Evolutionary conservation across 2,113 vertebrate species (phyloP), one percentile per base, ranked within the genome.

Genomic region (Callocephalon fimbriatum): DNA sequence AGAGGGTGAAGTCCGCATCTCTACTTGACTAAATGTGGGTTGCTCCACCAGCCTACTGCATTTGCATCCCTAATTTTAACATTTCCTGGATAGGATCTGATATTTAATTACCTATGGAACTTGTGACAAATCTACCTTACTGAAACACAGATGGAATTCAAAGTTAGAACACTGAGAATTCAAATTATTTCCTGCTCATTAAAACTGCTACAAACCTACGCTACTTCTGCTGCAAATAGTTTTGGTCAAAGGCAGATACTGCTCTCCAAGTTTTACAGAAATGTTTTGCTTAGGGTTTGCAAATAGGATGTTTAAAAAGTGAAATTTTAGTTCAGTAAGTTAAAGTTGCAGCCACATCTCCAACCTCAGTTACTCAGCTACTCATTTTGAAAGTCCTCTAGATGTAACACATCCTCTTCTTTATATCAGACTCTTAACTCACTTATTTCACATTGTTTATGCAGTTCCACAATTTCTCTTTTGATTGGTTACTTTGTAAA

Each of bases 151-250:
- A 88, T 16, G 13, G 63, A 88, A 93, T 70, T 86, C 63, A 7
- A 71, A 93, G 72, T 80, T 59, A 62, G 45, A 50, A 88, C 94
- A 73, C 38, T 66, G 38, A 70, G 74, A 96, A 83, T 84, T 90
- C 61, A 38, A 17, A 62, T 44, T 48, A 86, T 63, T 77, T 90
- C 65, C 75, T 59, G 27, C 71, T 95, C 63, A 68, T 38, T 83
- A 29, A 48, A 93, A 76, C 32, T 58, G 17, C 38, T 86, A 47
- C 15, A 90, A 88, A 83, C 27, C 53, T 75, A 85, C 1, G 2
- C 27, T 85, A 63, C 29, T 81, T 53, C 51, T 81, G 35, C 65
- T 79, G 44, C 47, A 87, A 90, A 73, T 21, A 66, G 23, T 12
- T 94, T 81, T 83, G 78, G 50, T 59, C 54, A 67, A 74, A 86